Percentiles rank a stretch among this genome's conserved stretches.
These are phyloP conservation scores for Tetranychus truncatus DNA, from an alignment of 2,888 invertebrate genomes.

Conservation along the genomic window DNA sequence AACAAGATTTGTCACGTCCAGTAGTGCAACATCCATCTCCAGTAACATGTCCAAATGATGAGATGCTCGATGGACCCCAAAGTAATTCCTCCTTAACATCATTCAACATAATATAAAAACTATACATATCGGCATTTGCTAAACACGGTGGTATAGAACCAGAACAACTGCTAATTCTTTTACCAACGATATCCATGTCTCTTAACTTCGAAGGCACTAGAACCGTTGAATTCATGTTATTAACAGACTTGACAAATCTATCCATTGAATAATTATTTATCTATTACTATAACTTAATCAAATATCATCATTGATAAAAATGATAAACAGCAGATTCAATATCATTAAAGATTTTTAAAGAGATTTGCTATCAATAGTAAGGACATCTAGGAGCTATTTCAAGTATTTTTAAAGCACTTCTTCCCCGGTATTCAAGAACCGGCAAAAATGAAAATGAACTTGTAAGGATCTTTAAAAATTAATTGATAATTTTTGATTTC, in stretches of 20 bases:
- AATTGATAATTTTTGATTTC: too few species aligned
- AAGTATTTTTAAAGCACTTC: too few species aligned
- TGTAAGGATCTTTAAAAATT: too few species aligned
- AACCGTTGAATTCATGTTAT: conserved; percentile 34
- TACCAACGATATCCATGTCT: conserved; percentile 30
- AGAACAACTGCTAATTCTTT: conserved; percentile 20
- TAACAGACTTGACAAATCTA: conserved; percentile 32
- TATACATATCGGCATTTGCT: conserved; percentile 27
- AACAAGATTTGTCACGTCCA: background rate
- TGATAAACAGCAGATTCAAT: too few species aligned
- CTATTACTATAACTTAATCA: too few species aligned
- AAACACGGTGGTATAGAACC: conserved; percentile 24
- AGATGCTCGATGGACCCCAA: conserved; percentile 28
- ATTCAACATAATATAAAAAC: conserved; percentile 32
- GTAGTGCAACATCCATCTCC: background rate
- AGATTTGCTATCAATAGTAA: too few species aligned
- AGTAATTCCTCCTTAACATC: conserved; percentile 33
- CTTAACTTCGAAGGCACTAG: conserved; percentile 33
- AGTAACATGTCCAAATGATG: background rate
- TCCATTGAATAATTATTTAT: conserved; percentile 28
- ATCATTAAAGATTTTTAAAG: too few species aligned
- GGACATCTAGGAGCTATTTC: too few species aligned
- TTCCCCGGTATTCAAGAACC: too few species aligned
- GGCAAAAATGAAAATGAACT: too few species aligned
- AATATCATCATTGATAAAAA: too few species aligned